Evolutionary conservation across 2,888 invertebrate species (phyloP), one percentile per base, ranked within the genome.

Genomic region (Stomorhina lunata): DNA sequence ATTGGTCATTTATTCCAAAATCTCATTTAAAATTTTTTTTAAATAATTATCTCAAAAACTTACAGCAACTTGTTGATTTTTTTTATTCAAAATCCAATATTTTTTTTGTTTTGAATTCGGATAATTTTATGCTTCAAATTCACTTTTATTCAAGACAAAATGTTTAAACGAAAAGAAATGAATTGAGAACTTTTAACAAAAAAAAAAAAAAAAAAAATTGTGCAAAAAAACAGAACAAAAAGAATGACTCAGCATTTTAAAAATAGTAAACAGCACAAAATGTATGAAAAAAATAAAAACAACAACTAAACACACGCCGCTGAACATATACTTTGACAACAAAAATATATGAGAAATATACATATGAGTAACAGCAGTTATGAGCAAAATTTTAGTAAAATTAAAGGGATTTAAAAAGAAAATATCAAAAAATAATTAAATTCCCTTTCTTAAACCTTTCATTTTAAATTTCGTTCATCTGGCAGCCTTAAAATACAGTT

Each of bases 181-280:
- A 45, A 68, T 40, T 34, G 55, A 68, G 50, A 55, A 65, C 9
- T 65, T 22, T 76, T 75, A 69, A 10, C 9, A n/a, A n/a, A n/a
- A n/a, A n/a, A n/a, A n/a, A n/a, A n/a, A n/a, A n/a, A n/a, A n/a
- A n/a, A n/a, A n/a, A n/a, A n/a, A n/a, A 68, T 71, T 73, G 34
- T 68, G 32, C 48, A 43, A 43, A 53, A 65, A n/a, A n/a, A n/a
- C n/a, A 65, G 17, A 75, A 77, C 34, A 43, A 78, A 69, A 77
- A 71, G 50, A 83, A 85, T 91, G 90, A 90, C 90, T 91, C 90
- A 90, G 91, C 90, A 90, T 86, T 89, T 90, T 90, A 90, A 89
- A 90, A 91, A 90, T 90, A 90, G 90, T 90, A 90, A 91, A 90
- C 89, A 90, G 87, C 87, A 66, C 84, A 80, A 81, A 82, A 75